phyloP scores from a whole-genome alignment of 2,888 invertebrate genomes.

The Philonicus albiceps region DNA sequence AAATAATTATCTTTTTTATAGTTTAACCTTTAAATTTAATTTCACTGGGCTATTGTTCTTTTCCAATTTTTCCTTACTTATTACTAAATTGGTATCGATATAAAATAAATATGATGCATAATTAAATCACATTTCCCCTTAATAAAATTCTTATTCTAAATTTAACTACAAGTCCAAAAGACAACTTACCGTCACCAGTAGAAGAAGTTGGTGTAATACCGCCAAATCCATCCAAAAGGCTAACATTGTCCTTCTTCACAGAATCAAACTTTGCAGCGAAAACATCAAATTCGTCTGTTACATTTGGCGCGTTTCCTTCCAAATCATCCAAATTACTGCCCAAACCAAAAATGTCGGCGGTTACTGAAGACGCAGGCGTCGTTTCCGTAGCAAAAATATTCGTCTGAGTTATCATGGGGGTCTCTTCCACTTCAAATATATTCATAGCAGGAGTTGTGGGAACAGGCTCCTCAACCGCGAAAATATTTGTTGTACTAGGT shows the following conservation, averaged over 20 bases:
- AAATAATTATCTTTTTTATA: no score
- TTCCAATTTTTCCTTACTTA: no score
- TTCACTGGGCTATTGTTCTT: no score
- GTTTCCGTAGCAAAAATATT: slow-evolving; percentile 52
- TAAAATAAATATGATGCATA: no score
- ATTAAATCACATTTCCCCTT: no score
- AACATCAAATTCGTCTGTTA: slow-evolving; percentile 81
- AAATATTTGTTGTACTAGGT: slow-evolving; percentile 52
- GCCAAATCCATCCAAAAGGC: slow-evolving; percentile 60
- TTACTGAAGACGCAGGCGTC: slow-evolving; percentile 54
- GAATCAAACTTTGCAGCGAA: slow-evolving; percentile 88
- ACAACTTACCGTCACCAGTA: slow-evolving; percentile 57
- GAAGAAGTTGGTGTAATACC: slow-evolving; percentile 57
- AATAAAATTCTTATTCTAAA: not conserved
- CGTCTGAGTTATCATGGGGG: slow-evolving; percentile 34
- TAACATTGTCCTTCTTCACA: slow-evolving; percentile 63
- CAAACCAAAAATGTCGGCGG: slow-evolving; percentile 43
- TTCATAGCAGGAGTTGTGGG: slow-evolving; percentile 40
- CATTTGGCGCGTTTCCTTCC: slow-evolving; percentile 13
- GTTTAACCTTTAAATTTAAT: no score
- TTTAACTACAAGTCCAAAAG: not conserved
- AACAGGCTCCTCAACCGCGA: slow-evolving; percentile 53
- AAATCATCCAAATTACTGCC: slow-evolving; percentile 52
- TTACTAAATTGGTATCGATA: no score
- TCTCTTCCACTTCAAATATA: slow-evolving; percentile 50